phyloP scores from a whole-genome alignment of 2,888 invertebrate species.

The Ochropacha duplaris region DNA sequence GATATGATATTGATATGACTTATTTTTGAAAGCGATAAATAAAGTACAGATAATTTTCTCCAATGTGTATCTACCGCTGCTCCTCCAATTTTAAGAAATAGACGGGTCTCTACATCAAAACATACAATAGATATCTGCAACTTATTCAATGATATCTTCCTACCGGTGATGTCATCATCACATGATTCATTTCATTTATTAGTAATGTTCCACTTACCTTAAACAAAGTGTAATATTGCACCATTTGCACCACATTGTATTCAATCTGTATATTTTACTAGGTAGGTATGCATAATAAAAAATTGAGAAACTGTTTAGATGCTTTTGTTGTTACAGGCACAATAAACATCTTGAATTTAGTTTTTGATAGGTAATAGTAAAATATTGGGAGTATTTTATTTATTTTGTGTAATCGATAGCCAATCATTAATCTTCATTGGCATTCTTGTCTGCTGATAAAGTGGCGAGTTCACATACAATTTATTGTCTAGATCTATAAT shows the following conservation, averaged over 20 bases:
- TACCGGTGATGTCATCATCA: constrained; percentile 34
- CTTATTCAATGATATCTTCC: too few species aligned
- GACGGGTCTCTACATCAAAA: constrained; percentile 11
- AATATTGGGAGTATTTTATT: neutral
- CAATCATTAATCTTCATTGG: neutral
- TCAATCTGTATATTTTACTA: constrained; percentile 9
- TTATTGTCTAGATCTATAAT: too few species aligned
- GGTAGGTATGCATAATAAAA: too few species aligned
- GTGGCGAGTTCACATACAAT: neutral
- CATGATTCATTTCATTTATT: constrained; percentile 26
- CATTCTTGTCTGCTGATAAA: neutral
- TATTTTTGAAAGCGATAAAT: too few species aligned
- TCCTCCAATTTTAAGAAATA: neutral
- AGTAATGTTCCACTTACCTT: constrained; percentile 19
- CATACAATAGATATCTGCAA: constrained; percentile 22
- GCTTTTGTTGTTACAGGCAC: neutral
- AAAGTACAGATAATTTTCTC: neutral
- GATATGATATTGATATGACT: too few species aligned
- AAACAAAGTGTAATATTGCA: constrained; percentile 14
- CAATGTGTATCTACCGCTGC: neutral
- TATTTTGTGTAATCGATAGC: neutral
- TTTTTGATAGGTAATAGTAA: neutral
- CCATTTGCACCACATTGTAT: constrained; percentile 21
- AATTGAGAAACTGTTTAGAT: neutral
- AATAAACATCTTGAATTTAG: neutral